Conservation (phyloP, 2,888 invertebrate species). For the Cenopis cana region DNA sequence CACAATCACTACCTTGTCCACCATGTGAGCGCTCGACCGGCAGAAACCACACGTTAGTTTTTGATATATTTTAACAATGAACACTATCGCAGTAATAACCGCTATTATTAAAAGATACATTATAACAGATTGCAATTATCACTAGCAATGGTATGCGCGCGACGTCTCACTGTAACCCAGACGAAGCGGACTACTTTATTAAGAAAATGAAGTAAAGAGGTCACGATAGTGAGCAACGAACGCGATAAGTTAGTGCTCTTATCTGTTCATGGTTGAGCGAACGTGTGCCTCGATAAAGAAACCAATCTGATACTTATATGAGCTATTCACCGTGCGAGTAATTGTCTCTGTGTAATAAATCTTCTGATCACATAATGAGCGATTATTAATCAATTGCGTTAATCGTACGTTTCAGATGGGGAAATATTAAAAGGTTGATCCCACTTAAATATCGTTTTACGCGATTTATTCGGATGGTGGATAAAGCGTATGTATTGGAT, state of each 20-base stretch:
- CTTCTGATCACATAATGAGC: conserved; percentile 1
- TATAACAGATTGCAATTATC: conserved; percentile 3
- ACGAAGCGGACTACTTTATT: conserved; percentile 24
- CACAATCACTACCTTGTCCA: conserved; percentile 79
- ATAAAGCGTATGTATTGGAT: conserved; percentile 24
- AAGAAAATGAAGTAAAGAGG: conserved; percentile 38
- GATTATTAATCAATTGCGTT: neutral
- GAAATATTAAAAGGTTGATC: conserved; percentile 11
- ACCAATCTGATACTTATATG: conserved; percentile 29
- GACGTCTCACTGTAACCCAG: conserved; percentile 16
- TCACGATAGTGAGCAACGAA: conserved; percentile 30
- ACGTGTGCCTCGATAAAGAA: conserved; percentile 34
- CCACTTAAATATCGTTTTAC: conserved; percentile 26
- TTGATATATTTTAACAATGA: conserved; percentile 70
- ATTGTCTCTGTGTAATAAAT: conserved; percentile 7
- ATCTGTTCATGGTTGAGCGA: conserved; percentile 28
- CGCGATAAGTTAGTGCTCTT: conserved; percentile 36
- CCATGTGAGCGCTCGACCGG: conserved; percentile 76
- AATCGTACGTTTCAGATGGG: neutral
- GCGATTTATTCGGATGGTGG: conserved; percentile 19
- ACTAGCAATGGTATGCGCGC: neutral
- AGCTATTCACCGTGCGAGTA: conserved; percentile 3
- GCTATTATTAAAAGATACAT: conserved; percentile 51
- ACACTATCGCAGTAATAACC: conserved; percentile 54
- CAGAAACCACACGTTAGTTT: conserved; percentile 77